Conservation (phyloP, 2,888 invertebrate species). For the Agrenia bidenticulata region DNA sequence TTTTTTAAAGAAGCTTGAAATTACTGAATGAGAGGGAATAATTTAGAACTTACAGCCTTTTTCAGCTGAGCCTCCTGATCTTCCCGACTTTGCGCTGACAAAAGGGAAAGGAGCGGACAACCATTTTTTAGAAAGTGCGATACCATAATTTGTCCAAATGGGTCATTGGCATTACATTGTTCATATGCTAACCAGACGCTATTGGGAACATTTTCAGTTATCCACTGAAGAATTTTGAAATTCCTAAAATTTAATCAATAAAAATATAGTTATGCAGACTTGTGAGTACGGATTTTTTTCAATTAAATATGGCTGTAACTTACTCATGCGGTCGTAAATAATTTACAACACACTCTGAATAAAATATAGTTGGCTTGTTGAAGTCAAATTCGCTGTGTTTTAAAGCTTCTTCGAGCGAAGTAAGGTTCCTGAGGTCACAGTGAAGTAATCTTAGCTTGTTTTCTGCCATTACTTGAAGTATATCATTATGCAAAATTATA, state of each 20-base stretch:
- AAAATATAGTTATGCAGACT: neutral
- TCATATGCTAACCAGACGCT: constrained; percentile 50
- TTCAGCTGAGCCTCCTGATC: constrained; percentile 40
- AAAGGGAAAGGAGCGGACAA: constrained; percentile 44
- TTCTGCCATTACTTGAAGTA: constrained; percentile 35
- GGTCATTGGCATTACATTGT: constrained; percentile 47
- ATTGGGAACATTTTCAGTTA: constrained; percentile 43
- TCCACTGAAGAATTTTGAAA: constrained; percentile 42
- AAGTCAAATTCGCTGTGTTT: constrained; percentile 40
- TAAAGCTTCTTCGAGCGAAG: constrained; percentile 33
- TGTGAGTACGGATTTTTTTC: neutral
- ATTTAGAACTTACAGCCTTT: constrained; percentile 31
- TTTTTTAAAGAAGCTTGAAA: neutral
- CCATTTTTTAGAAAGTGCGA: constrained; percentile 49
- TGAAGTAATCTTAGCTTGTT: constrained; percentile 37
- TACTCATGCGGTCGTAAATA: constrained; percentile 49
- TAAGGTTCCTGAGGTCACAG: constrained; percentile 41
- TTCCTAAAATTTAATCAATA: constrained; percentile 29
- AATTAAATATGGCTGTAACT: constrained; percentile 6
- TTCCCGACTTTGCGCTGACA: constrained; percentile 34
- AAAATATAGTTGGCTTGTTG: constrained; percentile 46
- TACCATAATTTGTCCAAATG: constrained; percentile 50
- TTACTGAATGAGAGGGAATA: neutral
- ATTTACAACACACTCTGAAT: constrained; percentile 52
- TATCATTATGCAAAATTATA: constrained; percentile 36